Base-by-base conservation (phyloP, 1,140 invertebrate species). In the Phymorhynchus buccinoides region DNA sequence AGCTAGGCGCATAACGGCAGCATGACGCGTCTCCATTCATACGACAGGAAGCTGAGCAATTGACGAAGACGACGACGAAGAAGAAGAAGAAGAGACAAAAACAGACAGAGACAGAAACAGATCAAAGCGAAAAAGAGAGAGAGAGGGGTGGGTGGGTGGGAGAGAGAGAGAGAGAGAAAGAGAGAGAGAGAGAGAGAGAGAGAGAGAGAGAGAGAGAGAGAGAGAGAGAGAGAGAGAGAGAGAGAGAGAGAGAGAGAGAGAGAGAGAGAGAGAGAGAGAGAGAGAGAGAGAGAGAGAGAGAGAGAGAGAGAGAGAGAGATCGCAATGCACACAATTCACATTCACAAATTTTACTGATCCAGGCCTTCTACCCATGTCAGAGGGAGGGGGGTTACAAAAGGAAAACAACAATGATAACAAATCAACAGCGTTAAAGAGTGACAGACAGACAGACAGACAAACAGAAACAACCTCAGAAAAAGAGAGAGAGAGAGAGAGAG, bases 401-500 rank as follows among this genome's bases (percentile, higher is more conserved):
- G 62, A 66, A 30, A 66, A 7, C 16, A n/a, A 66, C 27, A 30
- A 73, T 27, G 14, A 35, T 12, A 73, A 32, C 12, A 73, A 35
- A 4, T 6, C 9, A 37, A 41, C 7, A 27, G 32, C 9, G 71
- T 18, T 7, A 27, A 27, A 41, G 71, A 41, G 71, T 18, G 71
- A 27, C n/a, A 37, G 9, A 37, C 14, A 35, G 37, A 75, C 9
- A 75, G 71, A 35, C 9, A 35, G 71, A 41, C 9, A 39, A n/a
- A 75, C 9, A 75, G 71, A 75, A 35, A 75, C 9, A 39, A 35
- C 35, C 32, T 37, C 9, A 75, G 71, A 66, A 35, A 39, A 35
- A 75, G 71, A 75, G 37, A 75, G 71, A 75, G 71, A 75, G 71
- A 75, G 37, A 12, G 9, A 35, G 71, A 75, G 71, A 66, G 71